These are phyloP conservation scores for Amphipyra tragopoginis DNA, from an alignment of 2,888 invertebrate genomes.

Conservation along the genomic window DNA sequence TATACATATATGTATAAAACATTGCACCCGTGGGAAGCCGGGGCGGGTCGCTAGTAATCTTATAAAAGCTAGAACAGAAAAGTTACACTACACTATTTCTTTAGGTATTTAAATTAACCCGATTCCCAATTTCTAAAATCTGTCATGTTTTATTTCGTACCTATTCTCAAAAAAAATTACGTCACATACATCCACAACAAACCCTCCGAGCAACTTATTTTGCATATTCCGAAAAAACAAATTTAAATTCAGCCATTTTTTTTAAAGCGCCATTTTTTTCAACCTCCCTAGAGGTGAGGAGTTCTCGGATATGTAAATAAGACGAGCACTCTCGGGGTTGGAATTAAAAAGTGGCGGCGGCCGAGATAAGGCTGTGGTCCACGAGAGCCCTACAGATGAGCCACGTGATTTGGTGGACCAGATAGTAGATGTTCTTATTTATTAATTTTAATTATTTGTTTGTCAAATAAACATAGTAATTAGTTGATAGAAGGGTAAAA, in stretches of 20 bases:
- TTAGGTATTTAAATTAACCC: too few relatives aligned
- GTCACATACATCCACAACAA: background rate
- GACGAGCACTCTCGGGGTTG: slow-evolving; percentile 57
- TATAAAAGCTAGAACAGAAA: too few relatives aligned
- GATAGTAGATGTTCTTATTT: slow-evolving; percentile 23
- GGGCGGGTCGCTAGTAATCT: too few relatives aligned
- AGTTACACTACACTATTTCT: too few relatives aligned
- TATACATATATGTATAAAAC: too few relatives aligned
- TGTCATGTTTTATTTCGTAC: background rate
- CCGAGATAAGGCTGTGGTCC: slow-evolving; percentile 44
- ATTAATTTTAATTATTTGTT: background rate
- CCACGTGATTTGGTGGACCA: slow-evolving; percentile 36
- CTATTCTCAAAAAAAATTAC: background rate
- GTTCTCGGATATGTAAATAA: slow-evolving; percentile 70
- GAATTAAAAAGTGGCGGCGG: slow-evolving; percentile 65
- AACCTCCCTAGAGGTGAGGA: slow-evolving; percentile 48
- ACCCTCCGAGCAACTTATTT: slow-evolving; percentile 16
- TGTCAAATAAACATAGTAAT: background rate
- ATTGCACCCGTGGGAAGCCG: too few relatives aligned
- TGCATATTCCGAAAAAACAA: slow-evolving; percentile 18
- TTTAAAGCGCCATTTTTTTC: slow-evolving; percentile 28
- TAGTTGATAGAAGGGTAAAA: too few relatives aligned
- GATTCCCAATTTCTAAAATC: too few relatives aligned
- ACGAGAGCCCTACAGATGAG: slow-evolving; percentile 66
- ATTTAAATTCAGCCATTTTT: slow-evolving; percentile 37